phyloP scores from a whole-genome alignment of 2,888 invertebrate genomes.

The Acanthopleura granulata region DNA sequence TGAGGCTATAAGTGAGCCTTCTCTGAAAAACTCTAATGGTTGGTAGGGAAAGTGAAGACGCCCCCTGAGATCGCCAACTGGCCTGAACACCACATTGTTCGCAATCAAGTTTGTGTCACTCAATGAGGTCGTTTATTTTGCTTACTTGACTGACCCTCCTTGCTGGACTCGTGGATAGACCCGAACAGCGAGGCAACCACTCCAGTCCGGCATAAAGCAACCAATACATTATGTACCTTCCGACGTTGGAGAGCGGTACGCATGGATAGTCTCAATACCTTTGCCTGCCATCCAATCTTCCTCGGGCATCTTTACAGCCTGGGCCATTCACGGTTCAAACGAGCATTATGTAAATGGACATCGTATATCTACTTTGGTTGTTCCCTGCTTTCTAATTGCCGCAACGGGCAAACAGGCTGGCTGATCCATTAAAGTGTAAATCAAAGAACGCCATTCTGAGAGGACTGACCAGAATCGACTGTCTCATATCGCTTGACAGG shows the following conservation, averaged over 20 bases:
- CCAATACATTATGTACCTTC: no score
- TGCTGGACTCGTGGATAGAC: no score
- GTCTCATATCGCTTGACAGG: background rate
- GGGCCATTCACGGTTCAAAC: background rate
- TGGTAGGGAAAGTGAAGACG: no score
- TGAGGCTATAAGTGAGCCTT: no score
- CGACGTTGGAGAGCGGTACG: background rate
- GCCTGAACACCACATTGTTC: no score
- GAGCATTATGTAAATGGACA: slow-evolving; percentile 5
- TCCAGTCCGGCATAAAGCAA: no score
- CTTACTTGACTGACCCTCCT: no score
- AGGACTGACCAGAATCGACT: background rate
- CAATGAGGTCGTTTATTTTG: no score
- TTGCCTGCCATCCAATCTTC: background rate
- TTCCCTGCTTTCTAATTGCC: background rate
- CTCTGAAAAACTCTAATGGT: no score
- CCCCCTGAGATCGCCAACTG: no score
- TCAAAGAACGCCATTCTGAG: background rate
- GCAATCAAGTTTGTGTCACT: no score
- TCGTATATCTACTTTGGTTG: background rate
- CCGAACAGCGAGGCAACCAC: no score
- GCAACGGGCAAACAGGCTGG: background rate
- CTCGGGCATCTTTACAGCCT: background rate
- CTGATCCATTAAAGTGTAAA: slow-evolving; percentile 4
- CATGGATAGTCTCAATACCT: background rate